phyloP scores from a whole-genome alignment of 1,140 invertebrate genomes.

The Drosophila bocki region DNA sequence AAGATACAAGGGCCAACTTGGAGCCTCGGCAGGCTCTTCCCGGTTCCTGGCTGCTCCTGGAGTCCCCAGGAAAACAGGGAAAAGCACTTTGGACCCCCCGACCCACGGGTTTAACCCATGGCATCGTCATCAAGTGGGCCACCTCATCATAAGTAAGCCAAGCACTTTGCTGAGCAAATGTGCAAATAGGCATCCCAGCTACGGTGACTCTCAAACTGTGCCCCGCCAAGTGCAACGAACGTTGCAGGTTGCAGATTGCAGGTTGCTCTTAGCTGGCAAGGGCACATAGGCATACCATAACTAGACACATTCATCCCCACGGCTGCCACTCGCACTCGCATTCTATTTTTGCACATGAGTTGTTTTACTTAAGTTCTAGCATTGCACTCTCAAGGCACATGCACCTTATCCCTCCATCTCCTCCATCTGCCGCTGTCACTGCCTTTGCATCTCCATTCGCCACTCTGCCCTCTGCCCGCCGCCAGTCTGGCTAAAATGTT shows the following conservation, averaged over 20 bases:
- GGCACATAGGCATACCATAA: constrained; percentile 48
- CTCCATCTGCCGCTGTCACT: background rate
- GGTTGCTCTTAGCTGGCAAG: constrained; percentile 50
- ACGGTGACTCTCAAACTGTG: constrained; percentile 72
- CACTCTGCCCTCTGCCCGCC: background rate
- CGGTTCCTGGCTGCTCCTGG: constrained; percentile 1
- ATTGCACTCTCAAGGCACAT: constrained; percentile 79
- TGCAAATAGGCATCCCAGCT: constrained; percentile 52
- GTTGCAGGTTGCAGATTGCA: constrained; percentile 52
- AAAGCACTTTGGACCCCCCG: constrained; percentile 56
- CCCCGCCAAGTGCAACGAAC: constrained; percentile 79
- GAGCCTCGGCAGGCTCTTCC: constrained; percentile 24
- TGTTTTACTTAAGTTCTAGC: constrained; percentile 82
- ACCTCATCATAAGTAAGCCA: constrained; percentile 76
- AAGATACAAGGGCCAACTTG: constrained; percentile 66
- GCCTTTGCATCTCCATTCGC: background rate
- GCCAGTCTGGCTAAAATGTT: constrained; percentile 68
- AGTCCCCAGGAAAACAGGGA: constrained; percentile 3
- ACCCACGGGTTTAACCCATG: constrained; percentile 20
- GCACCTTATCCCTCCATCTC: constrained; percentile 53
- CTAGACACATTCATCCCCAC: constrained; percentile 59
- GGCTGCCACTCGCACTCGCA: constrained; percentile 43
- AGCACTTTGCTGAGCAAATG: constrained; percentile 75
- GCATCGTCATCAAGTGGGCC: constrained; percentile 72
- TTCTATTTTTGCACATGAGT: constrained; percentile 78